Conservation (phyloP, 2,797 vertebrate species). For the Peromyscus nudipes region DNA sequence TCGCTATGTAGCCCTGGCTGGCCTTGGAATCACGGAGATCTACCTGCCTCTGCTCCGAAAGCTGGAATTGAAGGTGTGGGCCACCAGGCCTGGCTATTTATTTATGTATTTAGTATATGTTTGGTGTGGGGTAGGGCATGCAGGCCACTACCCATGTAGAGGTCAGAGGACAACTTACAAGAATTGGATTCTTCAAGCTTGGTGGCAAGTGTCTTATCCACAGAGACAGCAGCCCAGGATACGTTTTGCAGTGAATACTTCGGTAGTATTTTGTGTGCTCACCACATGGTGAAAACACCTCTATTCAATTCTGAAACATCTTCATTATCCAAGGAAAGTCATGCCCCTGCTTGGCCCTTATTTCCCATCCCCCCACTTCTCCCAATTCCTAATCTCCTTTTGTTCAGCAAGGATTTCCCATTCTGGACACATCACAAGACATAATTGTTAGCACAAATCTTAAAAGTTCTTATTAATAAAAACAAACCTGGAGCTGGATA, state of each 20-base stretch:
- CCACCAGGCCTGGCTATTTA: not conserved
- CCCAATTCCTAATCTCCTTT: not conserved
- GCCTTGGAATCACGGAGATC: not conserved
- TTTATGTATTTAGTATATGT: not conserved
- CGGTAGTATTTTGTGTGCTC: not conserved
- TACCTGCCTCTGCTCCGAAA: not conserved
- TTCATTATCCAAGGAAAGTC: not conserved
- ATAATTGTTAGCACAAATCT: no score
- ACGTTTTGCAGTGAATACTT: not conserved
- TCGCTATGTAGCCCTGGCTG: not conserved
- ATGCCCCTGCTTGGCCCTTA: rapidly evolving
- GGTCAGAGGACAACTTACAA: not conserved
- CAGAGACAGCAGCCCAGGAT: not conserved
- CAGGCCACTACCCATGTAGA: not conserved
- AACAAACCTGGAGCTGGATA: no score
- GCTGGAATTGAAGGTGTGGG: not conserved
- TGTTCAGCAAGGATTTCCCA: not conserved
- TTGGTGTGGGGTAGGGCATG: not conserved
- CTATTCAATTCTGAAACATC: not conserved
- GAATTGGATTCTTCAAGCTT: not conserved
- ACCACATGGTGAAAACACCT: not conserved
- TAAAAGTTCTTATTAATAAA: no score
- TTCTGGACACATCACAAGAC: rapidly evolving
- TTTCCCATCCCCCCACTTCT: no score
- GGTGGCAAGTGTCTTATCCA: not conserved